A percentile compares a stretch with the other conserved stretches of the same genome.
phyloP scores from a whole-genome alignment of 1,140 invertebrate genomes.

The Lepidotrigona ventralis region DNA sequence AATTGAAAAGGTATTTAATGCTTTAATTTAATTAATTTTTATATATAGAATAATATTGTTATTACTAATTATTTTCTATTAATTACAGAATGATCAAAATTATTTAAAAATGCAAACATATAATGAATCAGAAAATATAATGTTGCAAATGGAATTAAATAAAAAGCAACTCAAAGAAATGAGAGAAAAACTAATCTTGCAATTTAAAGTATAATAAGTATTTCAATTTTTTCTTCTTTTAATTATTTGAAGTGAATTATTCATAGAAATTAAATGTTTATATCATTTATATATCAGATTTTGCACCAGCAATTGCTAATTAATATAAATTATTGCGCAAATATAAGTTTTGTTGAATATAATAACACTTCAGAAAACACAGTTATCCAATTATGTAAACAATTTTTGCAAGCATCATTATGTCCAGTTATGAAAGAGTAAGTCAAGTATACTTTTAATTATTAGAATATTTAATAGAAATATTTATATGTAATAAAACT shows the following conservation, averaged over 20 bases:
- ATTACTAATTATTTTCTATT: not conserved
- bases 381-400: slow-evolving; percentile 40
- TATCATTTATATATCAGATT: slow-evolving; percentile 36
- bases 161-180: slow-evolving; percentile 7
- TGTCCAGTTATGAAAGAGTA: slow-evolving; percentile 50
- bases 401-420: slow-evolving; percentile 46
- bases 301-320: slow-evolving; percentile 42
- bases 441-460: not conserved
- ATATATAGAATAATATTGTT: not conserved
- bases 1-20: not conserved
- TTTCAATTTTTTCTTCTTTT: not conserved
- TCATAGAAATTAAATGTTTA: not conserved
- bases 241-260: not conserved
- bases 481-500: not conserved
- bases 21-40: not conserved
- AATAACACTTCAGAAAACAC: slow-evolving; percentile 9
- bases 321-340: slow-evolving; percentile 42
- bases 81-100: slow-evolving; percentile 1
- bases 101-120: not conserved
- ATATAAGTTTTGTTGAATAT: slow-evolving; percentile 50
- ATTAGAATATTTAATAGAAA: not conserved
- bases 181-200: slow-evolving; percentile 19
- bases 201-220: slow-evolving; percentile 30
- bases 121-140: not conserved
- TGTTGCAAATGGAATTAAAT: slow-evolving; percentile 5